A percentile compares a stretch with the other conserved stretches of the same genome.
Evolutionary conservation across 2,797 vertebrate species (phyloP).

Genomic region (Enteromius trimaculatus): DNA sequence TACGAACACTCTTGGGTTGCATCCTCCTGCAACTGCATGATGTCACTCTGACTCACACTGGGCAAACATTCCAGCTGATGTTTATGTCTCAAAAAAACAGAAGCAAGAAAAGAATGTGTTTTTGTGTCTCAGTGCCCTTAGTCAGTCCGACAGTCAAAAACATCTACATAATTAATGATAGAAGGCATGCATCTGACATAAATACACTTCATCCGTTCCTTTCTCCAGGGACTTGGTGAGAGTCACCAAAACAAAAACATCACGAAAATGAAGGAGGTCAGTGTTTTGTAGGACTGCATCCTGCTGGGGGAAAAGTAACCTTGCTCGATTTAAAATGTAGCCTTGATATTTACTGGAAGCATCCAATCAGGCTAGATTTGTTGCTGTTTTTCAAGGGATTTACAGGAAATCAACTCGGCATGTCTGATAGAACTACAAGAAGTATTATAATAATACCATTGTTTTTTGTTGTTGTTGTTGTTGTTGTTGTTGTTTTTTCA

Average conservation of each 20-base stretch:
- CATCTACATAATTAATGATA: conserved; percentile 48
- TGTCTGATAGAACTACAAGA: background rate
- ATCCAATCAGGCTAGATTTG: background rate
- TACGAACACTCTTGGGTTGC: background rate
- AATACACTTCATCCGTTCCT: conserved; percentile 40
- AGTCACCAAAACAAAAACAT: conserved; percentile 45
- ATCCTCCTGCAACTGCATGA: conserved; percentile 21
- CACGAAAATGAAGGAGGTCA: conserved; percentile 27
- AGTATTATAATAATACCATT: background rate
- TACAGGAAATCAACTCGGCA: background rate
- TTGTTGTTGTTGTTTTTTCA: background rate
- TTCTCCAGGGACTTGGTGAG: background rate
- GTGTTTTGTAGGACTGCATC: conserved; percentile 35
- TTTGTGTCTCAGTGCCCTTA: conserved; percentile 36
- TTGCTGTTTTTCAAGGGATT: conserved; percentile 1
- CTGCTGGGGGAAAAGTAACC: conserved; percentile 31
- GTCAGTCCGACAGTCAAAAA: conserved; percentile 35
- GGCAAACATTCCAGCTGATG: conserved; percentile 12
- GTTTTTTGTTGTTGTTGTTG: background rate
- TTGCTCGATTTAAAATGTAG: conserved; percentile 23
- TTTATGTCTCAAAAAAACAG: conserved; percentile 23
- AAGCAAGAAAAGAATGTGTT: conserved; percentile 29
- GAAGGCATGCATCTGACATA: conserved; percentile 27
- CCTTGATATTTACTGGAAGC: conserved; percentile 23
- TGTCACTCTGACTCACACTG: conserved; percentile 37